Conservation (phyloP, 2,888 invertebrate genomes). For the Xestia sexstrigata region DNA sequence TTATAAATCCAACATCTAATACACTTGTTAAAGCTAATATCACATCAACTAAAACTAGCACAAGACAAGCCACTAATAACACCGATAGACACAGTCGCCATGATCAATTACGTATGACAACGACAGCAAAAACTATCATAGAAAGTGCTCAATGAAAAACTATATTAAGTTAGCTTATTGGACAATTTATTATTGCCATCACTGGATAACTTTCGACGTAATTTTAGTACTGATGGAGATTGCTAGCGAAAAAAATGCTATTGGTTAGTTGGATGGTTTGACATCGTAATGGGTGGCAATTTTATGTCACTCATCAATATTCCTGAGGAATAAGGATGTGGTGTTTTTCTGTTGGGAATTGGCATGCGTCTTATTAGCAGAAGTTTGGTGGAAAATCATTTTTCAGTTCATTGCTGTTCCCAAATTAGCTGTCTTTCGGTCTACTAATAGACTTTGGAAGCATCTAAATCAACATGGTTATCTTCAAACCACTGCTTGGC, state of each 20-base stretch:
- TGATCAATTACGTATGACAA: slow-evolving; percentile 67
- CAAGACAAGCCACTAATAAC: slow-evolving; percentile 36
- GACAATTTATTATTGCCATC: slow-evolving; percentile 63
- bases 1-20: slow-evolving; percentile 29
- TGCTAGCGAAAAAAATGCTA: slow-evolving; percentile 50
- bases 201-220: slow-evolving; percentile 61
- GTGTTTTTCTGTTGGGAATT: slow-evolving; percentile 6
- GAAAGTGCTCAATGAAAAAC: slow-evolving; percentile 64
- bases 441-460: neutral
- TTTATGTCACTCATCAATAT: slow-evolving; percentile 39
- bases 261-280: slow-evolving; percentile 31
- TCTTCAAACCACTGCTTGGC: neutral
- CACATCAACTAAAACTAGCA: slow-evolving; percentile 40
- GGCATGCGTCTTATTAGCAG: slow-evolving; percentile 12
- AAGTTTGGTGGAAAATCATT: neutral
- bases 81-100: slow-evolving; percentile 45
- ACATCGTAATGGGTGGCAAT: slow-evolving; percentile 51
- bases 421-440: neutral
- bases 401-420: neutral
- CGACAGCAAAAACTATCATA: slow-evolving; percentile 55
- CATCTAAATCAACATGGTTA: neutral
- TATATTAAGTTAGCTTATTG: slow-evolving; percentile 60
- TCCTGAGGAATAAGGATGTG: slow-evolving; percentile 13
- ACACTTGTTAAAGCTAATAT: slow-evolving; percentile 36
- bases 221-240: slow-evolving; percentile 54